Evolutionary conservation across 2,888 invertebrate species (phyloP).

Genomic region (Acronicta aceris): DNA sequence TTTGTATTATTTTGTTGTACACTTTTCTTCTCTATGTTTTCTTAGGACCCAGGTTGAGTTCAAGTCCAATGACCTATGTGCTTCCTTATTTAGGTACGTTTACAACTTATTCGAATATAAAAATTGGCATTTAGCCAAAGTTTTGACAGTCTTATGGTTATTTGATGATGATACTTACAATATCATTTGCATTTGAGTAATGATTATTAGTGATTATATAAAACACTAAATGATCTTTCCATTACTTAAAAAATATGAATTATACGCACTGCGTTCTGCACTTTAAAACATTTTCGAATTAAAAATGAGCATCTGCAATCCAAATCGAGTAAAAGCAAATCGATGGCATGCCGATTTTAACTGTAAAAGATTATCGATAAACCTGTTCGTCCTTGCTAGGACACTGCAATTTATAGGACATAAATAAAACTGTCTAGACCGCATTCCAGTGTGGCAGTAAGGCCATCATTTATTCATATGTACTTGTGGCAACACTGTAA

Average conservation of each 20-base stretch:
- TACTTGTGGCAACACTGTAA: slow-evolving; percentile 27
- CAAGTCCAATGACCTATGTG: too few species aligned
- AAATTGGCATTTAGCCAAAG: too few species aligned
- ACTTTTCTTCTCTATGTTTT: too few species aligned
- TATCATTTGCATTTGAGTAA: too few species aligned
- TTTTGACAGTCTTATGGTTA: too few species aligned
- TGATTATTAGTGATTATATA: too few species aligned
- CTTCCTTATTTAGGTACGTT: too few species aligned
- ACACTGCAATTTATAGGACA: slow-evolving; percentile 44
- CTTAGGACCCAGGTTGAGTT: too few species aligned
- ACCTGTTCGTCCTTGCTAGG: slow-evolving; percentile 55
- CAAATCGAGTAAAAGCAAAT: slow-evolving; percentile 37
- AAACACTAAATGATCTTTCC: too few species aligned
- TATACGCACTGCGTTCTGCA: background rate
- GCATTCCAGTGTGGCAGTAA: slow-evolving; percentile 38
- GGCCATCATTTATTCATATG: slow-evolving; percentile 42
- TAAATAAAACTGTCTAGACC: slow-evolving; percentile 40
- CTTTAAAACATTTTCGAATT: slow-evolving; percentile 3
- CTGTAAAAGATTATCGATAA: slow-evolving; percentile 49
- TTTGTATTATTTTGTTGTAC: background rate
- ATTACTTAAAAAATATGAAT: too few species aligned
- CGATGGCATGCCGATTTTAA: slow-evolving; percentile 43
- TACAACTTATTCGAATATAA: too few species aligned
- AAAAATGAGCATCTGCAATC: slow-evolving; percentile 14
- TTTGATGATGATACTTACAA: too few species aligned